phyloP scores from a whole-genome alignment of 1,140 invertebrate species.

The Thaumatotibia leucotreta region DNA sequence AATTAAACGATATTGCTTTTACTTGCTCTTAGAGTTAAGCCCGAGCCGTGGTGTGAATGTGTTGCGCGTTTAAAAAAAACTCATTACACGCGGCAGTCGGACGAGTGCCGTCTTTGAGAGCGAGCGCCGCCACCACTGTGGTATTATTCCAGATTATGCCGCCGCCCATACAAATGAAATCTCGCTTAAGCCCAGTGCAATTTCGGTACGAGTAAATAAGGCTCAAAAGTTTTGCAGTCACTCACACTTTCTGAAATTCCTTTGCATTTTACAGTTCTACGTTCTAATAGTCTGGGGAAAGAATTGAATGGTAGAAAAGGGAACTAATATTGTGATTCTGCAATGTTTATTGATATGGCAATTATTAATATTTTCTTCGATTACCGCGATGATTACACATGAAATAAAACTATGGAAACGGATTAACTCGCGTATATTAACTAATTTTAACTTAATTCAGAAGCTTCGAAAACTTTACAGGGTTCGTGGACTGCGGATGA shows the following conservation, averaged over 20 bases:
- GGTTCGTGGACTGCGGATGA: too few relatives aligned
- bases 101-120: constrained; percentile 75
- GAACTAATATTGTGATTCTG: too few relatives aligned
- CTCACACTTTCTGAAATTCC: constrained; percentile 64
- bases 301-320: too few relatives aligned
- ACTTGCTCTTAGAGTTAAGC: constrained; percentile 48
- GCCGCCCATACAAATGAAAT: constrained; percentile 75
- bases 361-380: too few relatives aligned
- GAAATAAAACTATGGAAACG: too few relatives aligned
- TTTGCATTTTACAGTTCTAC: too few relatives aligned
- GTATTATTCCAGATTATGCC: constrained; percentile 75
- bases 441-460: too few relatives aligned
- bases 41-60: constrained; percentile 62
- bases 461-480: too few relatives aligned
- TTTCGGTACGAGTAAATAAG: constrained; percentile 74
- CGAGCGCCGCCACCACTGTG: constrained; percentile 67
- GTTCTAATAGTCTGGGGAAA: too few relatives aligned
- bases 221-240: constrained; percentile 70
- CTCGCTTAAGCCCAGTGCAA: constrained; percentile 74
- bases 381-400: too few relatives aligned
- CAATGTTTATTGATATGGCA: too few relatives aligned
- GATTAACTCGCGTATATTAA: too few relatives aligned
- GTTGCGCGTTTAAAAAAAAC: constrained; percentile 69
- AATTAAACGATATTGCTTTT: constrained; percentile 35
- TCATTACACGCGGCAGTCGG: constrained; percentile 71